Base-by-base conservation (phyloP, 2,888 invertebrate species). In the Sinhomidia bicolor region DNA sequence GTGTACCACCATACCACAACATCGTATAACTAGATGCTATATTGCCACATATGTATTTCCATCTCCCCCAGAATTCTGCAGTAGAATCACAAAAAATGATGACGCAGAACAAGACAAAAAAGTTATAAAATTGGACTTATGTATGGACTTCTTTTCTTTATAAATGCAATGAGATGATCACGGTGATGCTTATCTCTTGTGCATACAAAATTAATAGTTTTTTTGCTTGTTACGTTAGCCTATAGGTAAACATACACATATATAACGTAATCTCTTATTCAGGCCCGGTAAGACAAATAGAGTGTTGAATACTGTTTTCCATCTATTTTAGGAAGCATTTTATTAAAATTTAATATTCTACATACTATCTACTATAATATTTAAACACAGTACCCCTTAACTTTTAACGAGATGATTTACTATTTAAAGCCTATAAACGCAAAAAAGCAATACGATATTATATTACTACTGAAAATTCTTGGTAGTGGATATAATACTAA, bases 341-440 rank as follows among this genome's bases (percentile, higher is more conserved):
- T 60, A 65, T 3, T 44, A 23, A 81, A 65, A 6, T 57, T 44
- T 26, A 20, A 51, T 51, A 54, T 78, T 29, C 14, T 29, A n/a
- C 14, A 74, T 74, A 12, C 32, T 79, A 79, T 36, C 14, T 51
- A 20, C 32, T 78, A 3, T 12, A 29, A 62, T 62, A 1, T 29
- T 62, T 62, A 29, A 62, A 62, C 57, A 26, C 6, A n/a, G 1
- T 68, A 84, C 76, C 60, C 84, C 60, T n/a, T n/a, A n/a, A n/a
- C n/a, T n/a, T n/a, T 44, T 60, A 62, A 68, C 47, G 32, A 74
- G 14, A 60, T 44, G 51, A 65, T 41, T 41, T n/a, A n/a, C n/a
- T 76, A 14, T 62, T 85, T 85, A 85, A 85, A 85, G 85, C 85
- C 78, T 85, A 78, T 65, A 74, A 47, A 74, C 68, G 68, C 36